Percentiles rank a stretch among this genome's conserved stretches.
Evolutionary conservation across 2,888 invertebrate species (phyloP).

Genomic region (Crepidodera aurea): DNA sequence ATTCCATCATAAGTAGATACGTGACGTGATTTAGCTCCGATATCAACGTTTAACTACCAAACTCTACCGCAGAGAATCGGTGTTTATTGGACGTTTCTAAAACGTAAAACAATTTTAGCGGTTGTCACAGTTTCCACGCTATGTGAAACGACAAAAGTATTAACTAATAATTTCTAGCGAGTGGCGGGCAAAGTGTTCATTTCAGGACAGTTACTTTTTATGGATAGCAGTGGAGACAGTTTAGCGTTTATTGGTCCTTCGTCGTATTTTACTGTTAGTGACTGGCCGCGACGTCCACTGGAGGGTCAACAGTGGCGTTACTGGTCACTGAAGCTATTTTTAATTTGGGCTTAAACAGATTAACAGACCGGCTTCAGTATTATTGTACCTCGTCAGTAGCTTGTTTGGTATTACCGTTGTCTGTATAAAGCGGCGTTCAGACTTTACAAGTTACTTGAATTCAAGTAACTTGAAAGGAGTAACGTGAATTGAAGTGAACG

Average conservation of each 20-base stretch:
- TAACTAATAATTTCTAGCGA: slow-evolving; percentile 48
- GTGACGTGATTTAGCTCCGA: neutral
- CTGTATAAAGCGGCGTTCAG: too few species aligned
- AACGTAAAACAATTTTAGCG: slow-evolving; percentile 28
- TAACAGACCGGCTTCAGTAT: too few species aligned
- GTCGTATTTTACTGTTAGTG: slow-evolving; percentile 38
- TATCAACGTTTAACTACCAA: slow-evolving; percentile 5
- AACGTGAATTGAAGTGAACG: too few species aligned
- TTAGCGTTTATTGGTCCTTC: slow-evolving; percentile 54
- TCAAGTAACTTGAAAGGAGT: too few species aligned
- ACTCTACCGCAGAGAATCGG: neutral
- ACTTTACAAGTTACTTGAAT: too few species aligned
- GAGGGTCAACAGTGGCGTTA: slow-evolving; percentile 14
- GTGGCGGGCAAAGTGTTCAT: slow-evolving; percentile 48
- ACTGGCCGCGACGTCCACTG: neutral
- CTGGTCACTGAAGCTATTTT: neutral
- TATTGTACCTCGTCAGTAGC: too few species aligned
- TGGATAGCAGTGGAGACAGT: slow-evolving; percentile 52
- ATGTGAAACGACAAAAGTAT: slow-evolving; percentile 42
- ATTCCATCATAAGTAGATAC: neutral
- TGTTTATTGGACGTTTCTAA: slow-evolving; percentile 26
- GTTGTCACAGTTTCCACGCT: slow-evolving; percentile 28
- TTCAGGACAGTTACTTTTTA: slow-evolving; percentile 53
- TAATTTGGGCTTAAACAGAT: neutral
- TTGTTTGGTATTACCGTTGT: too few species aligned